Conservation (phyloP, 2,113 vertebrate species). For the Myanophis thanlyinensis region DNA sequence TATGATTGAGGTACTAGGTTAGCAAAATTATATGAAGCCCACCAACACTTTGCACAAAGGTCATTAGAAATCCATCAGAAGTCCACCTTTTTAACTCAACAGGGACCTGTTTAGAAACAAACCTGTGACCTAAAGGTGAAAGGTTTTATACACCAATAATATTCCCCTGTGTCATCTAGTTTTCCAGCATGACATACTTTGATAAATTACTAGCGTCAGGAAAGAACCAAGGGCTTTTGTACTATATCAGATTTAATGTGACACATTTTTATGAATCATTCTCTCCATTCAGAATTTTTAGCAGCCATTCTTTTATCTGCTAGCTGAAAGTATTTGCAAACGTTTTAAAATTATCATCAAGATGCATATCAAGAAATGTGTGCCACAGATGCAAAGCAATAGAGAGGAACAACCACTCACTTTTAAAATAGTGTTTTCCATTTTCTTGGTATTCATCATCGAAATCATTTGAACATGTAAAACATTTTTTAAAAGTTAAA, state of each 20-base stretch:
- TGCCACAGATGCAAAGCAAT: not conserved
- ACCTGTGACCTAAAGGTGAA: not conserved
- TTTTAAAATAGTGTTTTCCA: not conserved
- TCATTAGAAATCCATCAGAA: not conserved
- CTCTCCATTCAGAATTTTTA: constrained; percentile 21
- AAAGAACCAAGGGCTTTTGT: not conserved
- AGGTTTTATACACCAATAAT: constrained; percentile 16
- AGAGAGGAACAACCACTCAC: not conserved
- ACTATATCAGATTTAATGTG: not conserved
- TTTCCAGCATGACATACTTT: not conserved
- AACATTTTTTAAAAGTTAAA: not conserved
- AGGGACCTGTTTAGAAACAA: constrained; percentile 3
- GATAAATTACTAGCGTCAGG: constrained; percentile 13
- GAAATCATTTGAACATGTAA: constrained; percentile 3
- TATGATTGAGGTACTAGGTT: not conserved
- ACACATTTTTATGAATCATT: not conserved
- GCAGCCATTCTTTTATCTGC: not conserved
- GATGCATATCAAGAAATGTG: not conserved
- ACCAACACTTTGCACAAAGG: not conserved
- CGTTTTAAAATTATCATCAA: constrained; percentile 1
- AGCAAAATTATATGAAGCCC: not conserved
- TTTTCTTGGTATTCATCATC: not conserved
- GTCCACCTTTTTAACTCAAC: not conserved
- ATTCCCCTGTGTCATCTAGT: not conserved
- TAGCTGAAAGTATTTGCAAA: not conserved